Conservation (phyloP, 2,113 vertebrate species). For the Orycteropus afer region DNA sequence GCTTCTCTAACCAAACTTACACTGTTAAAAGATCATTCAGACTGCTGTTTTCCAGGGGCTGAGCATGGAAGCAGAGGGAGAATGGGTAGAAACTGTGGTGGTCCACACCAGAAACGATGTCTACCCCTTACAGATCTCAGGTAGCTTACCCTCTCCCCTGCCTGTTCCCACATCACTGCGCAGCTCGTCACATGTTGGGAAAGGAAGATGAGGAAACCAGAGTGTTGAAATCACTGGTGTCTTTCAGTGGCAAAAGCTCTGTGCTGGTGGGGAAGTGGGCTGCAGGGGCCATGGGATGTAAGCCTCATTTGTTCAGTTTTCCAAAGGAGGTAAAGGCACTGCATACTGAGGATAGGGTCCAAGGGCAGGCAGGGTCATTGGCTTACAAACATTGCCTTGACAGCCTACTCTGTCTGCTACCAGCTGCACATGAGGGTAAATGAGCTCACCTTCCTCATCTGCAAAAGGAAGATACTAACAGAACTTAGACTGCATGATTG, state of each 20-base stretch:
- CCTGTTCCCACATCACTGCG: background rate
- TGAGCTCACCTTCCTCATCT: background rate
- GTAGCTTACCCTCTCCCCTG: background rate
- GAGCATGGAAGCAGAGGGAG: rapidly evolving
- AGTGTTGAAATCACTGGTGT: conserved; percentile 47
- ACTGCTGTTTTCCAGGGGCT: background rate
- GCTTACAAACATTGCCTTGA: background rate
- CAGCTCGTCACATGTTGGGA: background rate
- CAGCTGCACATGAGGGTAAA: background rate
- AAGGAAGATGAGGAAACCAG: conserved; percentile 57
- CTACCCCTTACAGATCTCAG: background rate
- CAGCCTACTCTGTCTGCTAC: background rate
- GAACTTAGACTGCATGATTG: background rate
- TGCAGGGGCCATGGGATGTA: rapidly evolving
- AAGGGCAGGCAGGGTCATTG: rapidly evolving
- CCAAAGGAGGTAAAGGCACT: background rate
- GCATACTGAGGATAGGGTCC: background rate
- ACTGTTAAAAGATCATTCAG: background rate
- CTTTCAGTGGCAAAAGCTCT: background rate
- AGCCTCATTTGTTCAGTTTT: background rate
- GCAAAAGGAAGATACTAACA: background rate
- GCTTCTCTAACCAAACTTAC: background rate
- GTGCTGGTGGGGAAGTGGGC: background rate
- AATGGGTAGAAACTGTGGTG: rapidly evolving
- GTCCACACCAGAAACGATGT: background rate